These are phyloP conservation scores for Leptopilina clavipes DNA, from an alignment of 1,140 invertebrate species.

Conservation along the genomic window DNA sequence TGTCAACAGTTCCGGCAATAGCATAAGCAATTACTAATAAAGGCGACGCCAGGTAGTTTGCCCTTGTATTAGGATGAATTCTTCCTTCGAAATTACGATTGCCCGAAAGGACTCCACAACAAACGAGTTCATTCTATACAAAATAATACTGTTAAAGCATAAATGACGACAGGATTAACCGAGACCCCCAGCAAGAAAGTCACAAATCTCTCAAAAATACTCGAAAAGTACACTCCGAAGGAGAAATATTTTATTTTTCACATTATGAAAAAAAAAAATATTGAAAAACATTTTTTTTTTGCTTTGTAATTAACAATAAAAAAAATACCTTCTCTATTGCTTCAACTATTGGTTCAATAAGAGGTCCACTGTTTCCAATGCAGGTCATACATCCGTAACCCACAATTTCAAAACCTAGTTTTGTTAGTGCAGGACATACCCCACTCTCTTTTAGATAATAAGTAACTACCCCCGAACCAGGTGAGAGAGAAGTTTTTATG, in stretches of 20 bases:
- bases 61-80: conserved; percentile 96
- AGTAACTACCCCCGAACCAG: conserved; percentile 97
- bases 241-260: conserved; percentile 36
- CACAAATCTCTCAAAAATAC: conserved; percentile 31
- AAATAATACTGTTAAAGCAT: conserved; percentile 34
- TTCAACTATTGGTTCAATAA: conserved; percentile 92
- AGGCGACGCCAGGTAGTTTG: conserved; percentile 97
- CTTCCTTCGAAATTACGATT: conserved; percentile 98
- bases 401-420: conserved; percentile 94
- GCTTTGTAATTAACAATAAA: conserved; percentile 5
- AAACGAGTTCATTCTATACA: conserved; percentile 89
- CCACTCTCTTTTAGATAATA: conserved; percentile 94
- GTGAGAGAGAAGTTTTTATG: conserved; percentile 97
- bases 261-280: too few relatives aligned
- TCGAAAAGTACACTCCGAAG: not conserved
- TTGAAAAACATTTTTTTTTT: too few relatives aligned
- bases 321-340: conserved; percentile 91
- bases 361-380: conserved; percentile 97
- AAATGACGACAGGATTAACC: conserved; percentile 3
- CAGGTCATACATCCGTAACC: conserved; percentile 99
- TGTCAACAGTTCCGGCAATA: conserved; percentile 93
- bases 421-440: conserved; percentile 89
- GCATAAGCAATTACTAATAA: conserved; percentile 97
- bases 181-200: not conserved
- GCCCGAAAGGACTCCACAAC: conserved; percentile 95